These are phyloP conservation scores for Eulithis prunata DNA, from an alignment of 2,888 invertebrate species.

Conservation along the genomic window DNA sequence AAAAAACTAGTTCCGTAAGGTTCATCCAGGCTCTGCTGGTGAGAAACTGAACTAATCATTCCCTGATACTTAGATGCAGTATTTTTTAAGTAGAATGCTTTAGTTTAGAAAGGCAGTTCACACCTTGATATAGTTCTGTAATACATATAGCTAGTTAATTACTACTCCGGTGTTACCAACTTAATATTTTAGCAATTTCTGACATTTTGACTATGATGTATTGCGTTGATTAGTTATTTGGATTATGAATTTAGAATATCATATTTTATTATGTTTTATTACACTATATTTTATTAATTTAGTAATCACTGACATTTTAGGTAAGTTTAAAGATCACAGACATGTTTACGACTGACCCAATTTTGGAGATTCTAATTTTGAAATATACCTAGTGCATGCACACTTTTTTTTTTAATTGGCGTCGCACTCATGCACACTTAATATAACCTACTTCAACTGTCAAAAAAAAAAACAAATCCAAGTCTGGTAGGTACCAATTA, in stretches of 20 bases:
- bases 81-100: too few species aligned
- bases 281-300: constrained; percentile 25
- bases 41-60: too few species aligned
- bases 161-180: constrained; percentile 9
- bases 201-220: constrained; percentile 36
- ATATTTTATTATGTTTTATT: constrained; percentile 27
- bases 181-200: constrained; percentile 22
- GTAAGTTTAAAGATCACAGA: constrained; percentile 17
- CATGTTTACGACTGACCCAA: constrained; percentile 5
- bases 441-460: too few species aligned
- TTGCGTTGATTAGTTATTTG: constrained; percentile 29
- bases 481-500: too few species aligned
- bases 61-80: too few species aligned
- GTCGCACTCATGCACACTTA: not conserved
- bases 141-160: not conserved
- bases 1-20: too few species aligned
- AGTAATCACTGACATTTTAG: constrained; percentile 10
- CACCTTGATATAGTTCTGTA: not conserved
- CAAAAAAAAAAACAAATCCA: too few species aligned
- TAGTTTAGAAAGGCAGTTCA: not conserved
- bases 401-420: too few species aligned
- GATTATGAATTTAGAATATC: constrained; percentile 31
- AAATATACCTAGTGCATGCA: not conserved
- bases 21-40: too few species aligned
- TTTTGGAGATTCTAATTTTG: not conserved